A percentile compares a stretch with the other conserved stretches of the same genome.
Conservation (phyloP, 2,113 vertebrate species). For the Phyllostomus hastatus region DNA sequence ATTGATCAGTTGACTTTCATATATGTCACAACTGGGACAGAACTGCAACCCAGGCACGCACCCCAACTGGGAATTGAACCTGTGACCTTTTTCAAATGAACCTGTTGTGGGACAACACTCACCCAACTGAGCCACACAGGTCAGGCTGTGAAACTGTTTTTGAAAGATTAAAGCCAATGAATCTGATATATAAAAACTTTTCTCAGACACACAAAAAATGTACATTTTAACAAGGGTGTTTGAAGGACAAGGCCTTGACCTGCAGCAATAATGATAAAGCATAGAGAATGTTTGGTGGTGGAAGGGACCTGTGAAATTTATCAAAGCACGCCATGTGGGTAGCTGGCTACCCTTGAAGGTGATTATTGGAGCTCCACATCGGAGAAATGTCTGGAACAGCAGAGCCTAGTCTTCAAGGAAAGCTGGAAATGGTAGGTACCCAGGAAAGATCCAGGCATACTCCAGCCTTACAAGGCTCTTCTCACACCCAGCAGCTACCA, state of each 20-base stretch:
- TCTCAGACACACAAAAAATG: neutral
- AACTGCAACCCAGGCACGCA: no score
- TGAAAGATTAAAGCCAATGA: constrained; percentile 18
- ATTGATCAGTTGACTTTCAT: no score
- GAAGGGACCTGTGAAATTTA: neutral
- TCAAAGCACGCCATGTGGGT: neutral
- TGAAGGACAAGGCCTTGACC: neutral
- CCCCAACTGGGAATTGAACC: no score
- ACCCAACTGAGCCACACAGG: no score
- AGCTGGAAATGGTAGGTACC: neutral
- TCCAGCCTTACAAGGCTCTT: neutral
- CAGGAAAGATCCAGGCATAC: neutral
- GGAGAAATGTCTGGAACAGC: constrained; percentile 13
- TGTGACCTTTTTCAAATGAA: no score
- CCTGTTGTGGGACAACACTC: no score
- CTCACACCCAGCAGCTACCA: neutral
- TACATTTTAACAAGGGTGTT: constrained; percentile 49
- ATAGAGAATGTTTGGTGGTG: neutral
- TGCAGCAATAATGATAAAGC: neutral
- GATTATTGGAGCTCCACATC: neutral
- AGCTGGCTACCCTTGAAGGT: neutral
- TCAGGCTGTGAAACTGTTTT: neutral
- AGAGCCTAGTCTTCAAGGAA: neutral
- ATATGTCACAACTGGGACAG: no score
- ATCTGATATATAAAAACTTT: constrained; percentile 15